Percentiles rank a stretch among this genome's conserved stretches.
Conservation (phyloP, 2,797 vertebrate genomes). For the Eutrigla gurnardus region DNA sequence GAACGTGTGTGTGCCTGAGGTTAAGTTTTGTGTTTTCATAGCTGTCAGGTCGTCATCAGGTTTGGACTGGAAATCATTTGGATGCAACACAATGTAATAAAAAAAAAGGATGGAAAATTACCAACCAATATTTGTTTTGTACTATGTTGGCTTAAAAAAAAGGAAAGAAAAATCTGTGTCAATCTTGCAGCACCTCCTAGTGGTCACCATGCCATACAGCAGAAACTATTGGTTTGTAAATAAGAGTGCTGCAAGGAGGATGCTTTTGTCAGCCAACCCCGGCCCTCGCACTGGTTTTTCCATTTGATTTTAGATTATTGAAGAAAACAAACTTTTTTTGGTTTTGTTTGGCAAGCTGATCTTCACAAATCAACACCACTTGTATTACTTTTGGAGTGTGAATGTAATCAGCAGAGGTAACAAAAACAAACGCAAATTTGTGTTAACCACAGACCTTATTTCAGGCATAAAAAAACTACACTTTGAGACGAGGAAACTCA, state of each 20-base stretch:
- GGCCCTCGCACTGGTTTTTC: neutral
- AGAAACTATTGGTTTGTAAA: neutral
- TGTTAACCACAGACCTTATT: too few species aligned
- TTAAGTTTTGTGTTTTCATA: neutral
- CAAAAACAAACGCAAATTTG: too few species aligned
- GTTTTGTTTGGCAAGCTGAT: too few species aligned
- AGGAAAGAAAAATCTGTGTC: neutral
- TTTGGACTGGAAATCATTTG: slow-evolving; percentile 7
- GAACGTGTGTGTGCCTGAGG: neutral
- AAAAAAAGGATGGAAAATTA: neutral
- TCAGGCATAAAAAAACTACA: neutral
- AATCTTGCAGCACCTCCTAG: slow-evolving; percentile 17
- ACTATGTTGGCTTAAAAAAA: neutral
- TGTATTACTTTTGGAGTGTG: too few species aligned
- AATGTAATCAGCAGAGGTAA: neutral
- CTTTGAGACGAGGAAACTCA: neutral
- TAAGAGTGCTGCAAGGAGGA: neutral
- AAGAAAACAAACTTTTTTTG: neutral
- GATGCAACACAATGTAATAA: neutral
- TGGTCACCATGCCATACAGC: slow-evolving; percentile 8
- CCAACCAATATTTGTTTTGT: neutral
- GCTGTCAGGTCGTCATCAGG: neutral
- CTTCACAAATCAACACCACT: too few species aligned
- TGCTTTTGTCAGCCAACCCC: neutral
- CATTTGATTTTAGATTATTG: neutral